Evolutionary conservation across 2,888 invertebrate genomes (phyloP).

Genomic region (Venusia cambrica): DNA sequence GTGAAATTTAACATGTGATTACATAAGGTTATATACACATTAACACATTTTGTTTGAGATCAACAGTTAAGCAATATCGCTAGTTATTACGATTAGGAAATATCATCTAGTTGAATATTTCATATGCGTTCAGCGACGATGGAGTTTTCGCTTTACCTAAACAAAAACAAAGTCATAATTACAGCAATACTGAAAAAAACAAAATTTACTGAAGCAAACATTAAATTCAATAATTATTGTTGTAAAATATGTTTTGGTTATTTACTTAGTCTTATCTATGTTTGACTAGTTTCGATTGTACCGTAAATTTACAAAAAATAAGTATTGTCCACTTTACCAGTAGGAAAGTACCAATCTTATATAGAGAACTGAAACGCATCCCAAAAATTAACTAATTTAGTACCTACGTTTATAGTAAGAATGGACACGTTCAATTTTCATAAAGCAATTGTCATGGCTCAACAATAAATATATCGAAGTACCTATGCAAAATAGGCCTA

Average conservation of each 20-base stretch:
- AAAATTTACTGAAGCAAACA: neutral
- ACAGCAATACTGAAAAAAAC: constrained; percentile 12
- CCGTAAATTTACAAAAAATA: constrained; percentile 31
- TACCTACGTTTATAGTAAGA: constrained; percentile 17
- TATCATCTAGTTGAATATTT: constrained; percentile 43
- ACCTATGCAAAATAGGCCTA: constrained; percentile 63
- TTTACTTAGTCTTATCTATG: constrained; percentile 33
- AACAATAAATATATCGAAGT: constrained; percentile 45
- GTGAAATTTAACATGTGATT: constrained; percentile 78
- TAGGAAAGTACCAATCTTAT: too few relatives aligned
- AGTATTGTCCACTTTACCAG: constrained; percentile 33
- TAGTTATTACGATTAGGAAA: constrained; percentile 48
- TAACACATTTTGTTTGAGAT: constrained; percentile 74
- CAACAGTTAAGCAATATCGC: constrained; percentile 76
- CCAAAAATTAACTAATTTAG: constrained; percentile 26
- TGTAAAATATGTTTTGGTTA: constrained; percentile 5
- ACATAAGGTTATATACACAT: constrained; percentile 70
- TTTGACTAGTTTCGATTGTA: constrained; percentile 61
- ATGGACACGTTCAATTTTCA: constrained; percentile 16
- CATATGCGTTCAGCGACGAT: constrained; percentile 21
- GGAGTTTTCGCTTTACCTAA: constrained; percentile 19
- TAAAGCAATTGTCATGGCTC: constrained; percentile 40
- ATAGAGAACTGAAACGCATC: too few relatives aligned
- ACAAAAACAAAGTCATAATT: constrained; percentile 27
- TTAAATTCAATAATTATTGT: neutral